These are phyloP conservation scores for Cerceris ruficornis DNA, from an alignment of 2,888 invertebrate genomes.

Conservation along the genomic window DNA sequence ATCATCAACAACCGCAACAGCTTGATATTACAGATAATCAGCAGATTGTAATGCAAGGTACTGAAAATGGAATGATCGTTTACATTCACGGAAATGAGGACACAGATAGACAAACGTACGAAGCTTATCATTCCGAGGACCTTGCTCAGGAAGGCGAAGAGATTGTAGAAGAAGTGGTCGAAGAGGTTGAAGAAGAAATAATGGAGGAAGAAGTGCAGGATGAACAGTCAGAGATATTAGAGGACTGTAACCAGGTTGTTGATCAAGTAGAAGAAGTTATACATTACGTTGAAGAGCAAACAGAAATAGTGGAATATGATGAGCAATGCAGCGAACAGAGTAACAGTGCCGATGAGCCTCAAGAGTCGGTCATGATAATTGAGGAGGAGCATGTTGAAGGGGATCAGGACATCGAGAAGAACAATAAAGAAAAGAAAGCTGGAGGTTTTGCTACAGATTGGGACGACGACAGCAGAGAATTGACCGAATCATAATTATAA, in stretches of 20 bases:
- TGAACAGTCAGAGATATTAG: constrained; percentile 64
- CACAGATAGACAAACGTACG: constrained; percentile 63
- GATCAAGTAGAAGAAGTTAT: constrained; percentile 76
- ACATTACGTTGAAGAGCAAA: constrained; percentile 80
- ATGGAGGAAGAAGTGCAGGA: constrained; percentile 68
- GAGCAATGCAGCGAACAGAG: constrained; percentile 67
- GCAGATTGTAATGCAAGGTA: constrained; percentile 76
- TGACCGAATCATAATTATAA: constrained; percentile 55
- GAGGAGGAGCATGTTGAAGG: constrained; percentile 75
- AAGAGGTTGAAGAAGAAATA: constrained; percentile 77
- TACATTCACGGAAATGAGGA: constrained; percentile 76
- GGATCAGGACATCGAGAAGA: constrained; percentile 58
- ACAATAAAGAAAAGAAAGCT: constrained; percentile 45
- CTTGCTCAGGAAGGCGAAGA: constrained; percentile 70
- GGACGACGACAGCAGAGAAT: constrained; percentile 70
- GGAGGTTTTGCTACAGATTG: constrained; percentile 71
- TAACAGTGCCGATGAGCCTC: constrained; percentile 57
- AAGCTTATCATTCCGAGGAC: constrained; percentile 60
- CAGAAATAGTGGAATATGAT: constrained; percentile 79
- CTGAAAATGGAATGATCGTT: constrained; percentile 77
- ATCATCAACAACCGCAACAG: constrained; percentile 73
- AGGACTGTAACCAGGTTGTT: constrained; percentile 55
- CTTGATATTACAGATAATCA: constrained; percentile 73
- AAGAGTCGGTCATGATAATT: constrained; percentile 76
- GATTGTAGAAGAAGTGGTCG: constrained; percentile 77